Percentiles rank a stretch among this genome's conserved stretches.
These are phyloP conservation scores for Lepilemur ruficaudatus DNA, from an alignment of 2,797 vertebrate species.

Conservation along the genomic window DNA sequence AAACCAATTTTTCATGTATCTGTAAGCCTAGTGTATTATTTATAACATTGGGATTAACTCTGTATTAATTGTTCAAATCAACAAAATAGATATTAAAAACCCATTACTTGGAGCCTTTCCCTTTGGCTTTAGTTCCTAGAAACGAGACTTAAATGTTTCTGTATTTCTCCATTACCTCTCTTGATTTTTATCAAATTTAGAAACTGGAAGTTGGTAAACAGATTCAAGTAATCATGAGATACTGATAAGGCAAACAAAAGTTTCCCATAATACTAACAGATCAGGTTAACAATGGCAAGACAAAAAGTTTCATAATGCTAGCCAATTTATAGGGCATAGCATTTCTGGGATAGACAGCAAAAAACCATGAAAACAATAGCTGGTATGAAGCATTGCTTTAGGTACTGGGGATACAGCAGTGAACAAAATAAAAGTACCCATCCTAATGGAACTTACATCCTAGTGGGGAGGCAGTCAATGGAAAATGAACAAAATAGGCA, in stretches of 20 bases:
- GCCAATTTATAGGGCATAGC: background rate
- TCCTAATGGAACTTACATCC: background rate
- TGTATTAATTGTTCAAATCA: background rate
- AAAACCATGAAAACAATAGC: background rate
- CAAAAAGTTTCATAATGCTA: background rate
- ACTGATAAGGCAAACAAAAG: background rate
- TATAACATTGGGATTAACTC: background rate
- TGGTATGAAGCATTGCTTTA: background rate
- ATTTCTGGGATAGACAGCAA: background rate
- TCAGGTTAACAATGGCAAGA: background rate
- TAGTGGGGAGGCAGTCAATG: background rate
- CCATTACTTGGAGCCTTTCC: background rate
- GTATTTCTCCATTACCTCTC: background rate
- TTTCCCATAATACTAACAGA: background rate
- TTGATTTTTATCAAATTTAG: slow-evolving; percentile 30
- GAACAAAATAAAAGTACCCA: background rate
- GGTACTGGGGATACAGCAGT: background rate
- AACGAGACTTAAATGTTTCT: background rate
- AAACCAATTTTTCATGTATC: background rate
- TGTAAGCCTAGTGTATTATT: background rate
- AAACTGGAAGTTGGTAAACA: background rate
- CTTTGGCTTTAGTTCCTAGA: background rate
- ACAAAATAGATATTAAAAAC: slow-evolving; percentile 7
- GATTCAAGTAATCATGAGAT: background rate
- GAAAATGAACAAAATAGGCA: background rate